These are phyloP conservation scores for Salminus brasiliensis DNA, from an alignment of 2,113 vertebrate genomes.

Conservation along the genomic window DNA sequence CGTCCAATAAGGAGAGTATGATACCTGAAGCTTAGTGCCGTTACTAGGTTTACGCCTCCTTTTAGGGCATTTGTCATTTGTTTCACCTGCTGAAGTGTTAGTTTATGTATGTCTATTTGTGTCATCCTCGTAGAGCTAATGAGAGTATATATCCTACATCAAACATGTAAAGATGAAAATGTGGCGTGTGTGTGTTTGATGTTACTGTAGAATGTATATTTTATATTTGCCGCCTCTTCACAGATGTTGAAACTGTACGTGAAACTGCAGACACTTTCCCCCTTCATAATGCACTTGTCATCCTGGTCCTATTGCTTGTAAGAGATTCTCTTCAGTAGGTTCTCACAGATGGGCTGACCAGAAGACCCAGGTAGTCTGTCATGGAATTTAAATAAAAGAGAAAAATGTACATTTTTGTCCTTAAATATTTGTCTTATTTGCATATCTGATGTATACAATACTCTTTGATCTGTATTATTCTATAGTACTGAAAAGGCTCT, in stretches of 20 bases:
- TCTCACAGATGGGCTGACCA: constrained; percentile 10
- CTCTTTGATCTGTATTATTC: too few relatives aligned
- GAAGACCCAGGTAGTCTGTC: constrained; percentile 5
- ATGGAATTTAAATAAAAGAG: constrained; percentile 41
- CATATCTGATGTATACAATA: neutral
- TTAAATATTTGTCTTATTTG: neutral
- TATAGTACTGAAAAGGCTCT: too few relatives aligned
- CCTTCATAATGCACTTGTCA: constrained; percentile 41
- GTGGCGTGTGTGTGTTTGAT: constrained; percentile 4
- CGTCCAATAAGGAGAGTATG: neutral
- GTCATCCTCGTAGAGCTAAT: constrained; percentile 15
- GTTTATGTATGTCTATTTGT: constrained; percentile 22
- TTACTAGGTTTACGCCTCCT: neutral
- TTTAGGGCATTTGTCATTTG: constrained; percentile 45
- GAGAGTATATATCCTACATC: neutral
- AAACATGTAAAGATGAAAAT: constrained; percentile 14
- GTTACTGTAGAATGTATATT: constrained; percentile 51
- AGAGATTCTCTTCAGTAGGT: constrained; percentile 16
- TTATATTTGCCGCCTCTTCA: constrained; percentile 11
- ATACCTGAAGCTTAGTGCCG: neutral
- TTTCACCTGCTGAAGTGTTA: constrained; percentile 39
- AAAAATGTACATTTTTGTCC: too few relatives aligned
- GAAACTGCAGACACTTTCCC: constrained; percentile 38
- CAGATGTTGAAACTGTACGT: constrained; percentile 32
- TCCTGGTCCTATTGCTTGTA: constrained; percentile 50